Evolutionary conservation across 1,140 invertebrate species (phyloP).

Genomic region (Leguminivora glycinivorella): DNA sequence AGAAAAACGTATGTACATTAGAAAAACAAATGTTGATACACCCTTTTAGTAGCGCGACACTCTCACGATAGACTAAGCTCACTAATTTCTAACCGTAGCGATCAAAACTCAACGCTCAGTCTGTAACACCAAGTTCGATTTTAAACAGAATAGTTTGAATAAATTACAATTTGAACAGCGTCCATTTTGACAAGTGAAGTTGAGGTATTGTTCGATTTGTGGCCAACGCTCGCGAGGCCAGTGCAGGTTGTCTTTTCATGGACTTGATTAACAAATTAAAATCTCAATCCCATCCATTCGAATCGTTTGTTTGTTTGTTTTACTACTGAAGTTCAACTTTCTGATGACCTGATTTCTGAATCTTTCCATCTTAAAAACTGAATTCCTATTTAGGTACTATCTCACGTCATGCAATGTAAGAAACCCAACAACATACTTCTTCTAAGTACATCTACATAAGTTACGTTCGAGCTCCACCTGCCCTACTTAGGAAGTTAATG

Average conservation of each 20-base stretch:
- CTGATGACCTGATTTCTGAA: no score
- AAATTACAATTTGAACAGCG: neutral
- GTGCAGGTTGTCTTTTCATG: neutral
- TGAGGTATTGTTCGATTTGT: slow-evolving; percentile 14
- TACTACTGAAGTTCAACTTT: no score
- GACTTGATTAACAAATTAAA: neutral
- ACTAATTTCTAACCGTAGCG: neutral
- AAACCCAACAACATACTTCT: neutral
- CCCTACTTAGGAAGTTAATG: neutral
- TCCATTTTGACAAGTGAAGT: slow-evolving; percentile 15
- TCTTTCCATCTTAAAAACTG: no score
- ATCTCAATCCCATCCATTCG: neutral
- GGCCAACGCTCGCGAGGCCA: neutral
- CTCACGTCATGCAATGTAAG: no score
- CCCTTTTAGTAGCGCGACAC: neutral
- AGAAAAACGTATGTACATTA: neutral
- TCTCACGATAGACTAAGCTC: neutral
- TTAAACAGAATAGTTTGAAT: neutral
- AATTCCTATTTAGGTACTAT: no score
- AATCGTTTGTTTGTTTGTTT: no score
- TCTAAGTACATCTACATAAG: no score
- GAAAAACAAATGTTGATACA: neutral
- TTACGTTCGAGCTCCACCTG: no score
- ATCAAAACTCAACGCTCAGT: neutral
- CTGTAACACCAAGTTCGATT: neutral